These are phyloP conservation scores for Heliocidaris erythrogramma DNA, from an alignment of 35 echinoderm and acorn worm species.

Conservation along the genomic window DNA sequence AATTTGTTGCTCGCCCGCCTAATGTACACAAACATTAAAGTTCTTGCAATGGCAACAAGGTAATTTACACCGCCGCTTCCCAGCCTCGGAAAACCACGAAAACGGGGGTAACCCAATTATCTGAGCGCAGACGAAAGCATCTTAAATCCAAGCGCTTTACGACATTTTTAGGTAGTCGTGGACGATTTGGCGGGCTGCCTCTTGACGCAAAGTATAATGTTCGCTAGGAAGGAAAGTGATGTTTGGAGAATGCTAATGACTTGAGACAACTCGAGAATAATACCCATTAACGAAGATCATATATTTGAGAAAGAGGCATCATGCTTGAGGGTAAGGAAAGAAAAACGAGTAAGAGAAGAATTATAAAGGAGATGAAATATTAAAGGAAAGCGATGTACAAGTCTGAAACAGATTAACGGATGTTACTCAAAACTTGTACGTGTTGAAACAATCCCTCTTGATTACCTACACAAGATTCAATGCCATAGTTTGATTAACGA, in stretches of 20 bases:
- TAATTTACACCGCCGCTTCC: conserved; percentile 11
- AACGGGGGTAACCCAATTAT: conserved; percentile 25
- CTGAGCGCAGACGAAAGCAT: background rate
- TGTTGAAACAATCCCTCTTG: too few relatives aligned
- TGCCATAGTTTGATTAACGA: too few relatives aligned
- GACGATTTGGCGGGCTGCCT: background rate
- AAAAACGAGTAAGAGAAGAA: background rate
- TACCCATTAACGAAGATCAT: background rate
- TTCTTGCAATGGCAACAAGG: conserved; percentile 18
- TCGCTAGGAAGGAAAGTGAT: background rate
- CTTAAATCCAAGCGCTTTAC: conserved; percentile 21
- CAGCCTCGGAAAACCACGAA: background rate
- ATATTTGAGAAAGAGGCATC: background rate
- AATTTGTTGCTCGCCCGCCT: conserved; percentile 23
- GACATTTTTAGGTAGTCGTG: conserved; percentile 28
- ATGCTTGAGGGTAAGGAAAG: background rate
- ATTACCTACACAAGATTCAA: too few relatives aligned
- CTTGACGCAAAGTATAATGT: background rate
- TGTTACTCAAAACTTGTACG: too few relatives aligned
- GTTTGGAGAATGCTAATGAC: background rate
- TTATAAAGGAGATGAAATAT: too few relatives aligned
- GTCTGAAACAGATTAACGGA: too few relatives aligned
- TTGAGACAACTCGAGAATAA: background rate
- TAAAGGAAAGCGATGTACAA: too few relatives aligned
- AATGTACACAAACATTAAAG: conserved; percentile 41